Evolutionary conservation across 2,113 vertebrate genomes (phyloP).

Genomic region (Ictalurus furcatus): DNA sequence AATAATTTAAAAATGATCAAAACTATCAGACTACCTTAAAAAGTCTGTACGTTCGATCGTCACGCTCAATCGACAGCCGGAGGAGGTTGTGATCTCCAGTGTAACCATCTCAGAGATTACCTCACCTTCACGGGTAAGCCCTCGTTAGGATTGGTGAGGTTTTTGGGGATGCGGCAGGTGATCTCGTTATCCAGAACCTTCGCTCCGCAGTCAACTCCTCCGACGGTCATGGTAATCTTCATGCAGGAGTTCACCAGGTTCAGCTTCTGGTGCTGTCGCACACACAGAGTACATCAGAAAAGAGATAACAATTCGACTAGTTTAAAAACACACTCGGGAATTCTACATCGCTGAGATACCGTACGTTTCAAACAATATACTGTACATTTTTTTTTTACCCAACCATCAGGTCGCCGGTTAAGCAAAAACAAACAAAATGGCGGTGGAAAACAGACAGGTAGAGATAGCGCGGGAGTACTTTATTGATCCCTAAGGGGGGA

Average conservation of each 20-base stretch:
- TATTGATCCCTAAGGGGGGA: no score
- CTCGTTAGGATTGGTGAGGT: constrained; percentile 71
- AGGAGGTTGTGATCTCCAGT: neutral
- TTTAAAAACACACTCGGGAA: neutral
- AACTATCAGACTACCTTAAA: neutral
- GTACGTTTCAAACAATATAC: neutral
- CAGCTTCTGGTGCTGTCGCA: constrained; percentile 82
- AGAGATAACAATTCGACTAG: neutral
- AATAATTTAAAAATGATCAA: neutral
- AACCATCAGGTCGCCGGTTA: neutral
- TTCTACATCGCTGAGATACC: neutral
- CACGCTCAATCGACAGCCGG: neutral
- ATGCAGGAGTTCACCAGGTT: constrained; percentile 82
- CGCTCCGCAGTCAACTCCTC: constrained; percentile 79
- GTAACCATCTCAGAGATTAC: neutral
- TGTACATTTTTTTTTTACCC: neutral
- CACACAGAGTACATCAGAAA: neutral
- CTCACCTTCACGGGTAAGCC: constrained; percentile 82
- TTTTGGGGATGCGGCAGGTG: constrained; percentile 82
- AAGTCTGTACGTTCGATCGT: neutral
- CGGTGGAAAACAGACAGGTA: neutral
- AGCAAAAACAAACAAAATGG: neutral
- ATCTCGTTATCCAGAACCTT: constrained; percentile 87
- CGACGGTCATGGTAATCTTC: constrained; percentile 85
- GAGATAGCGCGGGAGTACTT: no score